Evolutionary conservation across 2,113 vertebrate genomes (phyloP).

Genomic region (Upupa epops): DNA sequence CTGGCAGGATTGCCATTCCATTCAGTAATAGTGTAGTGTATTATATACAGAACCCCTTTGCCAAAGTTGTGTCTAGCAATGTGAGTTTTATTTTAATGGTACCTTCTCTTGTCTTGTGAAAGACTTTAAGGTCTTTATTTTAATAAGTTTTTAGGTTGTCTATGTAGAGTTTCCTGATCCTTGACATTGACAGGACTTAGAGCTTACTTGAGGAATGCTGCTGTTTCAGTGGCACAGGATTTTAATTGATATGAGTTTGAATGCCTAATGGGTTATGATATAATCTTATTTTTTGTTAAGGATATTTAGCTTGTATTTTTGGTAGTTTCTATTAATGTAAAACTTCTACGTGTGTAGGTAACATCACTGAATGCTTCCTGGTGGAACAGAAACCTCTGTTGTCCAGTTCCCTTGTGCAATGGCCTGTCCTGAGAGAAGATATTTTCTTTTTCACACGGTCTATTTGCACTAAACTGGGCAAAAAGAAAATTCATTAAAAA

Average conservation of each 20-base stretch:
- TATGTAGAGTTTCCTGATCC: background rate
- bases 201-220: background rate
- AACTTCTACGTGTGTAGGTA: background rate
- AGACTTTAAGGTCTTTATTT: background rate
- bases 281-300: background rate
- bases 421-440: background rate
- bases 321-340: too few species aligned
- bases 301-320: background rate
- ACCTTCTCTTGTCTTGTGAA: background rate
- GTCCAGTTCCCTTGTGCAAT: background rate
- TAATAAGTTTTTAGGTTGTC: background rate
- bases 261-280: background rate
- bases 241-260: background rate
- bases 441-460: background rate
- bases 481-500: background rate
- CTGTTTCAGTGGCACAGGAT: background rate
- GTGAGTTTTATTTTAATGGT: background rate
- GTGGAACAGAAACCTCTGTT: background rate
- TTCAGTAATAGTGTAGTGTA: background rate
- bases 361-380: background rate
- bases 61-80: background rate
- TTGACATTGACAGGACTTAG: background rate
- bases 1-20: accelerated
- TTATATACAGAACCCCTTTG: accelerated
- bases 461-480: background rate